Conservation (phyloP, 2,797 vertebrate genomes). For the Acipenser ruthenus region DNA sequence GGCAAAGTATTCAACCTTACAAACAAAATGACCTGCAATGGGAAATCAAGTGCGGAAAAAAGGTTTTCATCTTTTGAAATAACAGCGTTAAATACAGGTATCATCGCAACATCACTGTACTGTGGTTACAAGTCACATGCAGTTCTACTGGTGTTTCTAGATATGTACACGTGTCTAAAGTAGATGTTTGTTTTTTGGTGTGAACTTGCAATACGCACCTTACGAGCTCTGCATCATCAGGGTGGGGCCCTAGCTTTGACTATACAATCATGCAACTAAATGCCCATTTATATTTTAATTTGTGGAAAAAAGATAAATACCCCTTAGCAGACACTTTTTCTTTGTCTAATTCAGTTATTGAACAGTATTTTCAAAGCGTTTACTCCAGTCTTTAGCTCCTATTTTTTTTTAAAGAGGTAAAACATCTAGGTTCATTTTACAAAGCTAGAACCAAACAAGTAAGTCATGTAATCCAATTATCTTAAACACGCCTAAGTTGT, state of each 20-base stretch:
- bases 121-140: conserved; percentile 8
- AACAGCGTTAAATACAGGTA: conserved; percentile 13
- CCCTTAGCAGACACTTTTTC: conserved; percentile 21
- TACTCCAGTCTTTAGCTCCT: no score
- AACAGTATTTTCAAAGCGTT: no score
- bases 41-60: no score
- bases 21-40: no score
- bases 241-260: conserved; percentile 11
- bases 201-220: neutral
- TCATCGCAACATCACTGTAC: conserved; percentile 3
- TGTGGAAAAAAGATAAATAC: conserved; percentile 2
- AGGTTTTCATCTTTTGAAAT: neutral
- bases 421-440: no score
- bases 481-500: no score
- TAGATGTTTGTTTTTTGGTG: neutral
- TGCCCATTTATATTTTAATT: neutral
- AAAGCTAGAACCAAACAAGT: no score
- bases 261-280: neutral
- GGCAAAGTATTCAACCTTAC: no score
- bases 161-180: neutral
- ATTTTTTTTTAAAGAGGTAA: no score
- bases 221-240: conserved; percentile 19
- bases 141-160: conserved; percentile 4
- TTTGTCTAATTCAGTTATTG: no score
- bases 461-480: no score